Conservation (phyloP, 2,113 vertebrate genomes). For the Tachycineta bicolor region DNA sequence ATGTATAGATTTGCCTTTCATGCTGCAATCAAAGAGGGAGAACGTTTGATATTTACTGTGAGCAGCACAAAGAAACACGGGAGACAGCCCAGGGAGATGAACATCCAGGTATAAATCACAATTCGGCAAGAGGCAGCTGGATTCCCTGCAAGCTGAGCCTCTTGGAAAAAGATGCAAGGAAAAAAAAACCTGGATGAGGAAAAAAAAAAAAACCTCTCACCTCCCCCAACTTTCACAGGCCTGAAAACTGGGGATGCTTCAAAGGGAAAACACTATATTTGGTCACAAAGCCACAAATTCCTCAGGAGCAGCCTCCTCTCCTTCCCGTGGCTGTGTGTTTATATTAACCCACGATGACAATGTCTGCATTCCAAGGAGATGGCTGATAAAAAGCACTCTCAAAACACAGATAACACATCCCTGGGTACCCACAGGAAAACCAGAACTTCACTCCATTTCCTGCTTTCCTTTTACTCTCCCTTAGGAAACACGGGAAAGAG, state of each 20-base stretch:
- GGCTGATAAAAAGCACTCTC: background rate
- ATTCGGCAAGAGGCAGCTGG: background rate
- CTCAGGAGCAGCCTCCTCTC: background rate
- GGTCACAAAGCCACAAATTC: background rate
- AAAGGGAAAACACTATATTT: background rate
- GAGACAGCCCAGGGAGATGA: background rate
- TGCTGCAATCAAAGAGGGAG: background rate
- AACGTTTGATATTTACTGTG: background rate
- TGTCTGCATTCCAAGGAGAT: background rate
- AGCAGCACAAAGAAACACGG: background rate
- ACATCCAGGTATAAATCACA: background rate
- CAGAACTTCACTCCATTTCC: background rate
- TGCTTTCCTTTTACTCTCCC: background rate
- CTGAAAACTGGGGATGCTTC: background rate
- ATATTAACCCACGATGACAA: background rate
- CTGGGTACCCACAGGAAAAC: fast-evolving
- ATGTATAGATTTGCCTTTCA: background rate
- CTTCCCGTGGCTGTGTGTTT: background rate
- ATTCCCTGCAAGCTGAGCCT: background rate
- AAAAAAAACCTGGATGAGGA: fast-evolving
- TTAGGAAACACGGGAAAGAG: background rate
- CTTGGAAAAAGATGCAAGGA: background rate
- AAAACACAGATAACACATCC: background rate
- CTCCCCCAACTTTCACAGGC: background rate
- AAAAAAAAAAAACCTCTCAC: background rate